Base-by-base conservation (phyloP, 2,113 vertebrate genomes). In the Alethe castanea region DNA sequence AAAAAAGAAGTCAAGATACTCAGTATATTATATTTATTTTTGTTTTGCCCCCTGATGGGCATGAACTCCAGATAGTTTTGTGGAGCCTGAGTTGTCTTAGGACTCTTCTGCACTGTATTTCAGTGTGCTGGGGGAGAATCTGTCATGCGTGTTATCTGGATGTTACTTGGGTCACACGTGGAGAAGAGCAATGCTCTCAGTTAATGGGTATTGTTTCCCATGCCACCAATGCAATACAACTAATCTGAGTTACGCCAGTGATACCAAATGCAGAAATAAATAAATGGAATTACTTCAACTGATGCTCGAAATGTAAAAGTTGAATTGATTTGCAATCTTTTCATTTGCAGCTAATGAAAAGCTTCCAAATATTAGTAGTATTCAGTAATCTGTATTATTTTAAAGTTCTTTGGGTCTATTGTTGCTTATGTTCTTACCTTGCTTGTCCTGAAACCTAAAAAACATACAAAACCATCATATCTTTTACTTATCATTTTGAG, bases 31-130 rank as follows among this genome's bases (percentile, higher is more conserved):
- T 47, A 14, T 60, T 54, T 64, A 20, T 53, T 72, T 70, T 11
- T 36, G 2, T 72, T 48, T 72, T 82, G 2, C 64, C 23, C 14
- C 38, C 23, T 7, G 3, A 35, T 61, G 14, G 19, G 1, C 18
- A 29, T 60, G 38, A 80, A 19, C 23, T 80, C 16, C 18, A 19
- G 17, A 53, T 38, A 80, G 18, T 24, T 64, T 57, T 2, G 5
- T 61, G 57, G 24, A 67, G 9, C 19, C 20, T 26, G 33, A 77
- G 12, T 48, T 88, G 29, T 31, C 0, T 0, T 3, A 50, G 16
- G 14, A 62, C 5, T 73, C 31, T 56, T 77, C 17, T 19, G 45
- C 0, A 0, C 28, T 84, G 22, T 65, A 42, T 40, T 79, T 11
- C 24, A 35, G 15, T 6, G 25, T 76, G 6, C 12, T 66, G 19